phyloP scores from a whole-genome alignment of 1,140 invertebrate species.

The Ephestia elutella region DNA sequence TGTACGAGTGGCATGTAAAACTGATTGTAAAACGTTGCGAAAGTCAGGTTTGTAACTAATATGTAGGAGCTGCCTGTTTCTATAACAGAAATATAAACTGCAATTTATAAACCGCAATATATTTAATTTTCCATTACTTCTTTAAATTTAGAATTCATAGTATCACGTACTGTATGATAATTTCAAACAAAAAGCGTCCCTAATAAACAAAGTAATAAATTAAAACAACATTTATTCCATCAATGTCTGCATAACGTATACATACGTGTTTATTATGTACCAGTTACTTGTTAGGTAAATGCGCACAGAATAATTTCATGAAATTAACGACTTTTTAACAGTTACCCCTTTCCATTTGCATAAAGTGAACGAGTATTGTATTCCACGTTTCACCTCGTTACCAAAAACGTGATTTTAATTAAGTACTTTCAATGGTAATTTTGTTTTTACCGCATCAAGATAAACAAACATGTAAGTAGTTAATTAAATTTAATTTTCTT shows the following conservation, averaged over 20 bases:
- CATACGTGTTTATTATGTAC: constrained; percentile 1
- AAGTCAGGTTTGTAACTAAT: too few species aligned
- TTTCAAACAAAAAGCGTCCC: background rate
- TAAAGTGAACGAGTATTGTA: background rate
- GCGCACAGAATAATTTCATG: constrained; percentile 1
- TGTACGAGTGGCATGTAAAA: too few species aligned
- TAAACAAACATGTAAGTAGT: background rate
- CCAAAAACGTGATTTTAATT: constrained; percentile 5
- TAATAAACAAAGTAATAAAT: background rate
- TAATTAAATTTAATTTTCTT: constrained; percentile 11
- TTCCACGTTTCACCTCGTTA: constrained; percentile 3
- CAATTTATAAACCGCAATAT: too few species aligned
- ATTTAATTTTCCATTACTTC: too few species aligned
- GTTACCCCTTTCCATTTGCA: background rate
- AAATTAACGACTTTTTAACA: constrained; percentile 2
- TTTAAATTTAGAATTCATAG: background rate
- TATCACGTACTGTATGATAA: background rate
- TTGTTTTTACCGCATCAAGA: background rate
- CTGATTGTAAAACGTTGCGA: too few species aligned
- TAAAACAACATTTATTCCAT: background rate
- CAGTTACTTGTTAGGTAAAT: background rate
- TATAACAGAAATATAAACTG: too few species aligned
- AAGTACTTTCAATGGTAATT: constrained; percentile 2
- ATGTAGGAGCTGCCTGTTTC: too few species aligned
- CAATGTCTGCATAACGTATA: background rate